These are phyloP conservation scores for Petrocephalus microphthalmus DNA, from an alignment of 2,113 vertebrate species.

Conservation along the genomic window DNA sequence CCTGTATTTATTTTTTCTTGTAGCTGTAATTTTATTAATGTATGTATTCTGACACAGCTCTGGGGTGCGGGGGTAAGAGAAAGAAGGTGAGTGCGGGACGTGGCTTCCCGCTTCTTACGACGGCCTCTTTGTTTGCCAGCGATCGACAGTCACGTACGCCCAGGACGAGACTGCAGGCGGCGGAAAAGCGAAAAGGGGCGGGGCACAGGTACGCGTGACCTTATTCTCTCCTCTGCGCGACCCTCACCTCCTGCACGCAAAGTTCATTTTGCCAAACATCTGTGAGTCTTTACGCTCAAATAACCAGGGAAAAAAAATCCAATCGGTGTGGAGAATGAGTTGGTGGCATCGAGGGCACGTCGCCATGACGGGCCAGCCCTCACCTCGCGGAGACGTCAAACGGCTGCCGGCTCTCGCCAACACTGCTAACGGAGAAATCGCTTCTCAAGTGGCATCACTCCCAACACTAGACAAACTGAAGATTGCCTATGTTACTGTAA, in stretches of 20 bases:
- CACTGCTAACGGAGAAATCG: neutral
- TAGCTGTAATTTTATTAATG: neutral
- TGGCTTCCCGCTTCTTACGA: slow-evolving; percentile 17
- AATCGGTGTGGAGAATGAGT: neutral
- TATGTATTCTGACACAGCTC: neutral
- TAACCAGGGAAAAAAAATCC: neutral
- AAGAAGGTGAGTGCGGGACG: slow-evolving; percentile 32
- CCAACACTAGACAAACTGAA: neutral
- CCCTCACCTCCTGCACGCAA: neutral
- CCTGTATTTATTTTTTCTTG: neutral
- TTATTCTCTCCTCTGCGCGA: neutral
- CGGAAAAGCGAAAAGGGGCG: slow-evolving; percentile 3
- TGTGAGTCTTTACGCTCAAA: slow-evolving; percentile 13
- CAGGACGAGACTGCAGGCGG: neutral
- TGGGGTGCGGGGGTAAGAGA: neutral
- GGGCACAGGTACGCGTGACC: neutral
- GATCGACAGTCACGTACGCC: slow-evolving; percentile 13
- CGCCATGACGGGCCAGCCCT: neutral
- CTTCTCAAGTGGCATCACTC: neutral
- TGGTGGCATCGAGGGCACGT: neutral
- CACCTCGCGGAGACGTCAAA: neutral
- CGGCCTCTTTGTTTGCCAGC: neutral
- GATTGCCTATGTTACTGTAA: slow-evolving; percentile 35
- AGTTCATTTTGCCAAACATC: neutral
- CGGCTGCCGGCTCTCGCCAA: neutral